phyloP scores from a whole-genome alignment of 2,888 invertebrate species.

The Rhaphigaster nebulosa region DNA sequence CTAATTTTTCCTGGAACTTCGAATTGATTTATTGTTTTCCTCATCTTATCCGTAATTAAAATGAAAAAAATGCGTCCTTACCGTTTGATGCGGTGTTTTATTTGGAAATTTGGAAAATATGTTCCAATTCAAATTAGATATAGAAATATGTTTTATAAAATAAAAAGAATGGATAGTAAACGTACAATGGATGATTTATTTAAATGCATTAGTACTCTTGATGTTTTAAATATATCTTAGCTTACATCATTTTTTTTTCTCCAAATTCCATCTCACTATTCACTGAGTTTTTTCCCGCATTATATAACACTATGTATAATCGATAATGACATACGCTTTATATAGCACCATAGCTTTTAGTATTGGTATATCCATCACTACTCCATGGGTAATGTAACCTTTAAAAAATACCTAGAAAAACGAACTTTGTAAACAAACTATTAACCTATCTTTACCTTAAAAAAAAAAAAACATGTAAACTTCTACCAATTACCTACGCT shows the following conservation, averaged over 20 bases:
- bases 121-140: too few relatives aligned
- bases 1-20: not conserved
- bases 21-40: too few relatives aligned
- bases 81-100: too few relatives aligned
- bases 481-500: too few relatives aligned
- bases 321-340: not conserved
- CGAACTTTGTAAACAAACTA: not conserved
- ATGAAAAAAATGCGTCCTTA: too few relatives aligned
- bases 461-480: too few relatives aligned
- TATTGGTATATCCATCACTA: not conserved
- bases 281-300: not conserved
- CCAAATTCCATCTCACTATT: not conserved
- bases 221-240: not conserved
- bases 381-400: not conserved
- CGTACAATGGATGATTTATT: too few relatives aligned
- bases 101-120: too few relatives aligned
- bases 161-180: too few relatives aligned
- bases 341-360: not conserved
- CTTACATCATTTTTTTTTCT: not conserved
- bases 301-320: conserved; percentile 10
- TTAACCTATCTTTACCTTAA: not conserved
- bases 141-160: too few relatives aligned
- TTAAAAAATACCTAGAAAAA: not conserved
- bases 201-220: too few relatives aligned
- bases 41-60: too few relatives aligned